Conservation (phyloP, 2,797 vertebrate species). For the Cirrhinus molitorella region DNA sequence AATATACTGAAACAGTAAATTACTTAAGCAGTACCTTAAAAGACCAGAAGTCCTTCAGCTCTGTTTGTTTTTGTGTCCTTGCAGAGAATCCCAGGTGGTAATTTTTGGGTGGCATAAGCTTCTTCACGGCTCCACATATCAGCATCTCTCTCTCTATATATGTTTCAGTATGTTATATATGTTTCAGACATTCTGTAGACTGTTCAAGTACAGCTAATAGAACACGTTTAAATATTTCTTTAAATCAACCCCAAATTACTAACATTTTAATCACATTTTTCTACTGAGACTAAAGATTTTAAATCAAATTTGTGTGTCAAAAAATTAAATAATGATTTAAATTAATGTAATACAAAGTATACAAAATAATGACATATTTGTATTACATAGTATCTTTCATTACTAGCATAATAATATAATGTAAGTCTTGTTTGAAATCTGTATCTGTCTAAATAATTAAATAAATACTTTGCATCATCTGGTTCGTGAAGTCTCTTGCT, state of each 20-base stretch:
- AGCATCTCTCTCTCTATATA: not conserved
- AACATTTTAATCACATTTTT: not conserved
- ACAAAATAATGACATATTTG: not conserved
- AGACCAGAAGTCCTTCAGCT: not conserved
- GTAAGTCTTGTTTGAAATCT: not conserved
- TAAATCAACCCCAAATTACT: not conserved
- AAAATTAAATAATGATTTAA: not conserved
- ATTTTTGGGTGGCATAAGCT: not conserved
- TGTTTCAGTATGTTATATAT: not conserved
- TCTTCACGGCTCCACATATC: not conserved
- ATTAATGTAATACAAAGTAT: not conserved
- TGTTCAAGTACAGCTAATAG: not conserved
- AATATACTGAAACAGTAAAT: not conserved
- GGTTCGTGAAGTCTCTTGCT: not conserved
- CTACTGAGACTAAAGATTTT: not conserved
- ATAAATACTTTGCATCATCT: conserved; percentile 15
- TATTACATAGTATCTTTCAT: not conserved
- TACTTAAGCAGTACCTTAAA: not conserved
- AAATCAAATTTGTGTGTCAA: not conserved
- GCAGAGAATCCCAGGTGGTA: not conserved
- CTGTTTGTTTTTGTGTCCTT: conserved; percentile 13
- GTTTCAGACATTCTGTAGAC: not conserved
- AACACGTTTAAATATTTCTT: not conserved
- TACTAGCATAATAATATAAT: not conserved
- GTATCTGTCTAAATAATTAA: not conserved